Conservation (phyloP, 92 coral and sea anemone species). For the Scolanthus callimorphus region DNA sequence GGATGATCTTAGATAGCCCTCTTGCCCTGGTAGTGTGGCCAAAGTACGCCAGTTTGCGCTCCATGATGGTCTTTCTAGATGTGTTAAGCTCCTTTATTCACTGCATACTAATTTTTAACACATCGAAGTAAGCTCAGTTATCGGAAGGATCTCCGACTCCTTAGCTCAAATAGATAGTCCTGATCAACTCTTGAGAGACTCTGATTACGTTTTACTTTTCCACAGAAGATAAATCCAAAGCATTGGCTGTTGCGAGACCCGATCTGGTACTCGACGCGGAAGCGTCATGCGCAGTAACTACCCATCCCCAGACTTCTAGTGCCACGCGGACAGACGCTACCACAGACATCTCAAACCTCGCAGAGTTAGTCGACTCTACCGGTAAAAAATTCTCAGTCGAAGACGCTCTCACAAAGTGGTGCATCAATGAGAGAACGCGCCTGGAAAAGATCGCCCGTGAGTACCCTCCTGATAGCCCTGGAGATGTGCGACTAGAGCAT, state of each 20-base stretch:
- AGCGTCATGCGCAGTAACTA: constrained; percentile 30
- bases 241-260: constrained; percentile 38
- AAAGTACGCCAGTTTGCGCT: no score
- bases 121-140: no score
- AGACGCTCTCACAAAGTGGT: constrained; percentile 44
- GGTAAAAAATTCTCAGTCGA: not conserved
- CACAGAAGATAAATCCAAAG: constrained; percentile 53
- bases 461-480: constrained; percentile 54
- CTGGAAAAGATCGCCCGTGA: constrained; percentile 58
- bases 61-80: no score
- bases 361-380: not conserved
- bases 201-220: not conserved
- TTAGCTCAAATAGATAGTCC: no score
- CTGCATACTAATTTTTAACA: no score
- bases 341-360: not conserved
- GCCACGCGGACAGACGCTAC: constrained; percentile 14
- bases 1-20: no score
- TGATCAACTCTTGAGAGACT: no score
- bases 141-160: no score
- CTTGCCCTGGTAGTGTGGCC: no score
- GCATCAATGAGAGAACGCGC: constrained; percentile 39
- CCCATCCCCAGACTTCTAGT: constrained; percentile 27
- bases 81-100: no score
- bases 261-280: constrained; percentile 51
- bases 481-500: constrained; percentile 86